phyloP scores from a whole-genome alignment of 2,888 invertebrate species.

The Spialia ferax region DNA sequence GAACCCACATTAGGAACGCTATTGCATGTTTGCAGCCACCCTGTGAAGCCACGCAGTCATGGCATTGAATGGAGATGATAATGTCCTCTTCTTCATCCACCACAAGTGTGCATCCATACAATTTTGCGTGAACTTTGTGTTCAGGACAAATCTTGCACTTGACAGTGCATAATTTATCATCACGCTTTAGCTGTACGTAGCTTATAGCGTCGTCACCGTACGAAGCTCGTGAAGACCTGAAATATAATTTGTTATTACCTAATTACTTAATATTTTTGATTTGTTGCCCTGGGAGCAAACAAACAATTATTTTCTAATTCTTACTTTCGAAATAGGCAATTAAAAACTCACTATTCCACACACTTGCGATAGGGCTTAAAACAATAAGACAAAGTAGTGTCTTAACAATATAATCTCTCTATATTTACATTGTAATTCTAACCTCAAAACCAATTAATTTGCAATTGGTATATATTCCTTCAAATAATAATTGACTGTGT shows the following conservation, averaged over 20 bases:
- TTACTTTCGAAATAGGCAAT: too few species aligned
- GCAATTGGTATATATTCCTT: too few species aligned
- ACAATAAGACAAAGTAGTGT: too few species aligned
- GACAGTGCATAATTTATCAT: neutral
- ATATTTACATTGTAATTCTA: neutral
- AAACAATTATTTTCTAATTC: too few species aligned
- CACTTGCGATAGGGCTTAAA: too few species aligned
- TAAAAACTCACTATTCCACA: too few species aligned
- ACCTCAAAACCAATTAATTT: too few species aligned
- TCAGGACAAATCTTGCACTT: conserved; percentile 39
- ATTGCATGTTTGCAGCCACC: conserved; percentile 57
- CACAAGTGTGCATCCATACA: neutral
- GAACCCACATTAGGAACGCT: conserved; percentile 56
- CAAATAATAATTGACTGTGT: too few species aligned
- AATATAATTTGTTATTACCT: neutral
- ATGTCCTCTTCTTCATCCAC: neutral
- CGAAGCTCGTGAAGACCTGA: neutral
- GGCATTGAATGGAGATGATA: neutral
- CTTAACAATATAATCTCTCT: too few species aligned
- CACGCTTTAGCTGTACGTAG: neutral
- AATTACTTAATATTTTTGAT: too few species aligned
- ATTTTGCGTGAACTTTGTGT: neutral
- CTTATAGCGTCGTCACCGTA: neutral
- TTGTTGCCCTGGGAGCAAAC: too few species aligned
- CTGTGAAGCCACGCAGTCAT: conserved; percentile 45